Conservation (phyloP, 2,113 vertebrate genomes). For the Rhombomys opimus region DNA sequence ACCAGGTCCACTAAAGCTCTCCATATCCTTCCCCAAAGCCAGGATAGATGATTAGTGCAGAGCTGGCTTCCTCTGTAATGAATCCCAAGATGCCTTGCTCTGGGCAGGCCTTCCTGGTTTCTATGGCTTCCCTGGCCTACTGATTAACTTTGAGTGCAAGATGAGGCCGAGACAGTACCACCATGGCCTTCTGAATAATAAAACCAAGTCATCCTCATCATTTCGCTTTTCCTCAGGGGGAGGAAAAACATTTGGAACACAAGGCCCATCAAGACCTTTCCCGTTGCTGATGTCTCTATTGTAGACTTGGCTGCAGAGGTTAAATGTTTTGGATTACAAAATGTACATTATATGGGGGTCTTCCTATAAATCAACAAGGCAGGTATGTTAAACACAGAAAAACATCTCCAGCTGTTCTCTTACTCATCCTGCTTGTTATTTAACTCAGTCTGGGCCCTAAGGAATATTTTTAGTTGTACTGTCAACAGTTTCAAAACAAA, state of each 20-base stretch:
- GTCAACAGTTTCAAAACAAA: constrained; percentile 90
- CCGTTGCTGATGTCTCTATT: constrained; percentile 88
- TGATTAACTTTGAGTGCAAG: constrained; percentile 73
- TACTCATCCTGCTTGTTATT: constrained; percentile 88
- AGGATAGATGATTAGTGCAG: background rate
- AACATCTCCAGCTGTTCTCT: constrained; percentile 90
- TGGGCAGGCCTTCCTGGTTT: constrained; percentile 14
- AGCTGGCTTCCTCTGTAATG: background rate
- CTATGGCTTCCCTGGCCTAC: background rate
- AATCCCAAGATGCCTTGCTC: constrained; percentile 48
- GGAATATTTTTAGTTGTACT: constrained; percentile 90
- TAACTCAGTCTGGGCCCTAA: constrained; percentile 87
- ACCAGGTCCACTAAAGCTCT: background rate
- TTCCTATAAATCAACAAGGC: constrained; percentile 89
- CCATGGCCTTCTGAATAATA: constrained; percentile 62
- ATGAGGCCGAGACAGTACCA: constrained; percentile 47
- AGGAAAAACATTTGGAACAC: constrained; percentile 78
- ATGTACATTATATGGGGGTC: constrained; percentile 86
- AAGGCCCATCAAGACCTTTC: constrained; percentile 85
- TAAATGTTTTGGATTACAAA: constrained; percentile 89
- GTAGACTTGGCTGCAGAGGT: constrained; percentile 83
- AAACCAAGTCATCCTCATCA: constrained; percentile 75
- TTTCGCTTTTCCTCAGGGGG: constrained; percentile 77
- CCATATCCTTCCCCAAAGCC: background rate
- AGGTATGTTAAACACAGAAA: constrained; percentile 89